phyloP scores from a whole-genome alignment of 2,888 invertebrate species.

The Nephrocerus scutellatus region DNA sequence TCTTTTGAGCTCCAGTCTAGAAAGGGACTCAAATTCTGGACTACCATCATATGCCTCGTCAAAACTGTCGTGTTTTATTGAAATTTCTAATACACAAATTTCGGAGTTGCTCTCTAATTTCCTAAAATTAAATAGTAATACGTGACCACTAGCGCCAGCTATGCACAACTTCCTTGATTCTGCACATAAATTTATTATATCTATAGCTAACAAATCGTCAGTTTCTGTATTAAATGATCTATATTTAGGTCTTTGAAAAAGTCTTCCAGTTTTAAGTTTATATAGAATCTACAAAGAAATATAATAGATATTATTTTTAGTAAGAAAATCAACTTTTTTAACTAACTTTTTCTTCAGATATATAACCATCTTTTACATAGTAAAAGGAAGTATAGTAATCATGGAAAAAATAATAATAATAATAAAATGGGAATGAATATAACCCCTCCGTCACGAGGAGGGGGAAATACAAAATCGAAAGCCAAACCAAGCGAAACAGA shows the following conservation, averaged over 20 bases:
- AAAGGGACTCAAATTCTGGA: constrained; percentile 72
- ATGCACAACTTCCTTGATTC: constrained; percentile 84
- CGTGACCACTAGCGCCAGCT: constrained; percentile 88
- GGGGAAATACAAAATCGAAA: too few species aligned
- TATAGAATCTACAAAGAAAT: constrained; percentile 62
- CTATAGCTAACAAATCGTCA: constrained; percentile 85
- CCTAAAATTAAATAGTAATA: constrained; percentile 91
- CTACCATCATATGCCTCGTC: constrained; percentile 70
- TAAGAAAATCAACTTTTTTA: too few species aligned
- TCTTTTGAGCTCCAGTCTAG: constrained; percentile 50
- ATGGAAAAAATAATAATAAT: too few species aligned
- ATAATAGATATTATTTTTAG: constrained; percentile 4
- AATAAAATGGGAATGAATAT: too few species aligned
- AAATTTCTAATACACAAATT: constrained; percentile 75
- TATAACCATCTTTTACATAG: too few species aligned
- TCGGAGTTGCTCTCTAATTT: constrained; percentile 82
- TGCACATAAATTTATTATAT: constrained; percentile 84
- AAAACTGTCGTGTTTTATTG: constrained; percentile 73
- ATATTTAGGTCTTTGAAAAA: constrained; percentile 53
- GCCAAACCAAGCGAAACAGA: too few species aligned
- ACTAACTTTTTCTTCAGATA: too few species aligned
- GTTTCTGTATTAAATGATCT: constrained; percentile 59
- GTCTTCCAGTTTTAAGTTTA: constrained; percentile 94
- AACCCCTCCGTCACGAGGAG: too few species aligned
- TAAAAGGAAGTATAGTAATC: too few species aligned